phyloP scores from a whole-genome alignment of 1,140 invertebrate genomes.

The Asobara japonica region DNA sequence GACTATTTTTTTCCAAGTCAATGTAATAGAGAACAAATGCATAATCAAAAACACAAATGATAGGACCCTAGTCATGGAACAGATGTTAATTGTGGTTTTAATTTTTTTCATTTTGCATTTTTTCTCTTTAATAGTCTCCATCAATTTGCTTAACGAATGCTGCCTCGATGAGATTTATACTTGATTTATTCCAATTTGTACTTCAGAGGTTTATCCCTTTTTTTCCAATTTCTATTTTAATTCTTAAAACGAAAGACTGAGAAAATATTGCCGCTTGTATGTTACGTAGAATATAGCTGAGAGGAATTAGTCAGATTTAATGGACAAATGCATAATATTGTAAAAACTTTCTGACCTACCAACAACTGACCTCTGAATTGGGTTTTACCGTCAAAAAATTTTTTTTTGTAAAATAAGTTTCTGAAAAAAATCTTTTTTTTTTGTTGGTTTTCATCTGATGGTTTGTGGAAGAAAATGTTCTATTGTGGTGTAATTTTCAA shows the following conservation, averaged over 20 bases:
- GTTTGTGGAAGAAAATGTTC: too few relatives aligned
- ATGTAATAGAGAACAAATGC: neutral
- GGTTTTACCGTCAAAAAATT: too few relatives aligned
- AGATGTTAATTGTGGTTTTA: neutral
- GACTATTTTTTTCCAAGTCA: constrained; percentile 6
- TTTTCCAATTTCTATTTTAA: constrained; percentile 1
- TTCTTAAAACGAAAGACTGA: constrained; percentile 29
- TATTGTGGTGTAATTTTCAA: too few relatives aligned
- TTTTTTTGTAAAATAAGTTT: too few relatives aligned
- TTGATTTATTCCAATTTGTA: neutral
- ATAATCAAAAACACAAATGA: constrained; percentile 3
- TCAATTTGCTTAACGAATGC: neutral
- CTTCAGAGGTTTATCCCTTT: neutral
- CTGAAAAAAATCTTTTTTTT: too few relatives aligned
- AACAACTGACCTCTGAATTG: neutral
- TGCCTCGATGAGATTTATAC: neutral
- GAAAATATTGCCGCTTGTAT: constrained; percentile 5
- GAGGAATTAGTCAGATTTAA: neutral
- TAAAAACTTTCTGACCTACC: neutral
- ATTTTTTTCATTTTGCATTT: neutral
- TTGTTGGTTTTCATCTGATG: too few relatives aligned
- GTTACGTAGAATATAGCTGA: neutral
- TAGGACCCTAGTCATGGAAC: neutral
- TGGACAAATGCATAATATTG: neutral
- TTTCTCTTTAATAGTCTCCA: neutral